Evolutionary conservation across 1,140 invertebrate genomes (phyloP).

Genomic region (Drosophila nebulosa): DNA sequence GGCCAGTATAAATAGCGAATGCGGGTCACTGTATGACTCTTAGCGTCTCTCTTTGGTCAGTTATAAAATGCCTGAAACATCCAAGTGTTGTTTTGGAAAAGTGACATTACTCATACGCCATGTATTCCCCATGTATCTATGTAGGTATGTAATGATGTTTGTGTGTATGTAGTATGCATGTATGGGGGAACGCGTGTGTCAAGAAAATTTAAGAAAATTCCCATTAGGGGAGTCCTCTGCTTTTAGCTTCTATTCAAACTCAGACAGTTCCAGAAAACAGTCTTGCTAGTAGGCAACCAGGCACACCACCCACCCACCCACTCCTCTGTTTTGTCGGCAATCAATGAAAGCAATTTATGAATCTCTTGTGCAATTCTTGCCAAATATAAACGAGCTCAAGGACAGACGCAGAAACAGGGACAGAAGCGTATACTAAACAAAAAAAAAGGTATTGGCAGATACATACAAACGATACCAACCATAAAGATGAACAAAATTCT

Average conservation of each 20-base stretch:
- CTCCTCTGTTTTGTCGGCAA: constrained; percentile 59
- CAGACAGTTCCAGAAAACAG: neutral
- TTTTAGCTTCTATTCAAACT: neutral
- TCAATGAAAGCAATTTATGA: constrained; percentile 77
- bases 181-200: neutral
- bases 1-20: constrained; percentile 31
- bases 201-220: constrained; percentile 32
- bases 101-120: constrained; percentile 49
- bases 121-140: constrained; percentile 5
- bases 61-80: constrained; percentile 40
- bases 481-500: constrained; percentile 43
- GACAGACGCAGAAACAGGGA: constrained; percentile 26
- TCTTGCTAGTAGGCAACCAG: neutral
- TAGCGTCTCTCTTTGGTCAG: constrained; percentile 35
- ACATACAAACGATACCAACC: constrained; percentile 1
- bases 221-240: constrained; percentile 7
- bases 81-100: constrained; percentile 28
- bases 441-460: constrained; percentile 48
- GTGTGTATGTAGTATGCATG: no score
- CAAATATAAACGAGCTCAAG: constrained; percentile 66
- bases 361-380: constrained; percentile 68
- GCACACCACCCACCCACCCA: neutral
- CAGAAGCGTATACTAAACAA: neutral
- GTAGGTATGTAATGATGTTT: no score
- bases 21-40: constrained; percentile 24